Evolutionary conservation across 2,113 vertebrate genomes (phyloP), one percentile per base, ranked within the genome.

Genomic region (Oreamnos americanus): DNA sequence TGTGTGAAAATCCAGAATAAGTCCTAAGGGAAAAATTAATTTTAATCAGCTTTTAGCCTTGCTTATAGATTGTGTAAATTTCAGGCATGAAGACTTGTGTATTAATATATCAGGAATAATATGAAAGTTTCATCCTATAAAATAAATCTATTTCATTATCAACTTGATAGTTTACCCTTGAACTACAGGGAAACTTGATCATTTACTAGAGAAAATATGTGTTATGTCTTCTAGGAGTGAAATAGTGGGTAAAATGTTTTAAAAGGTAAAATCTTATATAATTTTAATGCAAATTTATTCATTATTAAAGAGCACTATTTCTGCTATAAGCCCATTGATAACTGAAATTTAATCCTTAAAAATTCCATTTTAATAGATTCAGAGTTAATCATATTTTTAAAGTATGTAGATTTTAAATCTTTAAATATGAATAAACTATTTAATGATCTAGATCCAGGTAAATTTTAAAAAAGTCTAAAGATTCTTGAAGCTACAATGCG

Each of bases 1-100:
- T 92, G 67, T 98, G 89, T 98, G 96, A 98, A 98, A 98, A 98
- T 83, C 76, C 55, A 97, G 95, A 98, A 97, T 93, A 98, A 96
- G 74, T 98, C 98, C 78, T 98, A 71, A 91, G 98, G 98, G 98
- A 93, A 98, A 98, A 98, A 98, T 96, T 98, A 98, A 98, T 98
- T 98, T 98, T 98, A 98, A 98, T 98, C 99, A 98, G 96, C 87
- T 98, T 98, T 96, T 93, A 33, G 97, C 93, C 43, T 36, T 97
- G 67, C 96, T 98, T 64, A 94, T 97, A 97, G 78, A 87, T 79
- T 98, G 13, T 93, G n/a, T 94, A 98, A 98, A 98, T 95, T 93
- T 62, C 94, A 82, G 33, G 90, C 98, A 79, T 86, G 90, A 97
- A 94, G 55, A 97, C 57, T 25, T 47, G 4, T 83, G n/a, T 45